A percentile compares a stretch with the other conserved stretches of the same genome.
Conservation (phyloP, 1,140 invertebrate species). For the Eciton burchellii region DNA sequence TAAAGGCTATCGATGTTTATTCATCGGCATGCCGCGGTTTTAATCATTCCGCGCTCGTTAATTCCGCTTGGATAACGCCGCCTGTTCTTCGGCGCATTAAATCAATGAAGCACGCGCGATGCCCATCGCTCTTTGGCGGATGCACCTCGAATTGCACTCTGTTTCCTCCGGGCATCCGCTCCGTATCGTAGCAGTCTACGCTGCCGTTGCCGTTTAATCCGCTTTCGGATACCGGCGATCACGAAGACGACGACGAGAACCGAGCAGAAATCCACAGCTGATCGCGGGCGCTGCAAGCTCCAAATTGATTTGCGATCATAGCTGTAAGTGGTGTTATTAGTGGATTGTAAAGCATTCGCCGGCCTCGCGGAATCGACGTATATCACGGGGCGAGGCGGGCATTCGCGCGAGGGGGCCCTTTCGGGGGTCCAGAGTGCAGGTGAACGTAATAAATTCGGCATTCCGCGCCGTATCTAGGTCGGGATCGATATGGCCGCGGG, state of each 20-base stretch:
- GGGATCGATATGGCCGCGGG: slow-evolving; percentile 22
- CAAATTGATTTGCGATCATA: slow-evolving; percentile 49
- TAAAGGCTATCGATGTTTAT: not conserved
- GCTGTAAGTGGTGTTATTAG: slow-evolving; percentile 43
- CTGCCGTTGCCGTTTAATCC: slow-evolving; percentile 8
- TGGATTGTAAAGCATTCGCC: slow-evolving; percentile 49
- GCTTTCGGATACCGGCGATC: not conserved
- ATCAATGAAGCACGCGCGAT: slow-evolving; percentile 13
- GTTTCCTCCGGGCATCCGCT: not conserved
- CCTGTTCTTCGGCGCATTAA: not conserved
- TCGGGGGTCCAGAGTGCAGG: not conserved
- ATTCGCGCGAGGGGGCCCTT: not conserved
- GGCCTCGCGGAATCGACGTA: slow-evolving; percentile 22
- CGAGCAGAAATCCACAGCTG: slow-evolving; percentile 6
- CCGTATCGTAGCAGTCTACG: not conserved
- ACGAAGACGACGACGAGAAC: not conserved
- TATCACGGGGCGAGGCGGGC: not conserved
- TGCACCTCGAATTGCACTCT: not conserved
- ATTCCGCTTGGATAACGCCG: not conserved
- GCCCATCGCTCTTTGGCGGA: not conserved
- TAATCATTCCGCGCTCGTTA: not conserved
- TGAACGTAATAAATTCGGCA: slow-evolving; percentile 36
- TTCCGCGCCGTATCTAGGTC: slow-evolving; percentile 31
- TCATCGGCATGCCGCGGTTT: not conserved
- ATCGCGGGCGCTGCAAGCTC: slow-evolving; percentile 18